phyloP scores from a whole-genome alignment of 2,888 invertebrate genomes.

The Horisme vitalbata region DNA sequence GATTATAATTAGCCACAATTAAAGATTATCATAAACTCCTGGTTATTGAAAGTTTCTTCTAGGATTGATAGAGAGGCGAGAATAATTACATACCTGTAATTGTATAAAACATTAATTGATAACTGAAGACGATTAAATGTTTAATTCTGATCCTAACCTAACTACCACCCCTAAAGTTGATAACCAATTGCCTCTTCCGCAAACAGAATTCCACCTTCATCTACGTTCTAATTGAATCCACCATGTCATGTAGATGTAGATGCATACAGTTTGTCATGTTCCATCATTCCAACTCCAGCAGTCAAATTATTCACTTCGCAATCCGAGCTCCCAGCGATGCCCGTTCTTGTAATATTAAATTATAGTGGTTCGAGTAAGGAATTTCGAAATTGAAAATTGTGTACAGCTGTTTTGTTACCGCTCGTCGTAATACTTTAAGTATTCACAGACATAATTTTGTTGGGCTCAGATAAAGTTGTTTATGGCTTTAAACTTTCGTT shows the following conservation, averaged over 20 bases:
- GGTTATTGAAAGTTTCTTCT: too few species aligned
- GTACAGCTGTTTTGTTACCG: conserved; percentile 29
- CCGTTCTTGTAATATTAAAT: conserved; percentile 74
- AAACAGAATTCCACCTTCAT: conserved; percentile 23
- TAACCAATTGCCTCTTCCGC: background rate
- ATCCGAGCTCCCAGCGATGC: conserved; percentile 59
- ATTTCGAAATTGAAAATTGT: conserved; percentile 76
- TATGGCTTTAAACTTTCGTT: conserved; percentile 19
- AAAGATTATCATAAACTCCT: too few species aligned
- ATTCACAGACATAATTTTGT: conserved; percentile 27
- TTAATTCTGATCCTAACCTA: background rate
- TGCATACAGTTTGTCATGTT: conserved; percentile 29
- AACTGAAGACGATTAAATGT: too few species aligned
- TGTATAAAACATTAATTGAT: too few species aligned
- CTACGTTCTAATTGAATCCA: conserved; percentile 20
- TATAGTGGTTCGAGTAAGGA: conserved; percentile 71
- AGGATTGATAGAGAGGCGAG: too few species aligned
- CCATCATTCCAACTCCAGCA: conserved; percentile 54
- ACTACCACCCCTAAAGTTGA: background rate
- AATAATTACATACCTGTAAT: too few species aligned
- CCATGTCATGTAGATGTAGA: conserved; percentile 12
- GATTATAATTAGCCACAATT: too few species aligned
- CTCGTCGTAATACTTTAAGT: conserved; percentile 26
- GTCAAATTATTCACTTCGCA: conserved; percentile 79
- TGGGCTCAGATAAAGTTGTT: conserved; percentile 24